These are phyloP conservation scores for Plebejus argus DNA, from an alignment of 2,888 invertebrate species.

Conservation along the genomic window DNA sequence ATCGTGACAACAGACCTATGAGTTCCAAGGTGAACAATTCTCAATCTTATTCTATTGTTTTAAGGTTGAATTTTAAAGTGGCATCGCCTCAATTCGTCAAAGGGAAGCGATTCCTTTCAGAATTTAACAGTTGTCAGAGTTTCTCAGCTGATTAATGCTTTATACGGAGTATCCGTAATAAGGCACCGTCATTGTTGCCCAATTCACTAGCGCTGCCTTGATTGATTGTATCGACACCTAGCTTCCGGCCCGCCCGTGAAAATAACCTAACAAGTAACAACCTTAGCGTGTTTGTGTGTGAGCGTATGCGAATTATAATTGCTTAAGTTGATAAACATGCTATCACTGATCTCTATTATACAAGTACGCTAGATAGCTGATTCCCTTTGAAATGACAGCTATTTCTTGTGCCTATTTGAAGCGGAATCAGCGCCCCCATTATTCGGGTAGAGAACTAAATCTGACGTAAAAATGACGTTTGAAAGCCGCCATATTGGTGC, in stretches of 20 bases:
- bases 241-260: neutral
- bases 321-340: no score
- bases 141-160: conserved; percentile 19
- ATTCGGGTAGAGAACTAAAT: no score
- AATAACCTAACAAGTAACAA: neutral
- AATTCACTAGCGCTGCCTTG: neutral
- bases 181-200: conserved; percentile 14
- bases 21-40: neutral
- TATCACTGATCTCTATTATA: no score
- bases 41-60: neutral
- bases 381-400: no score
- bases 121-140: conserved; percentile 10
- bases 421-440: no score
- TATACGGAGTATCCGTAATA: conserved; percentile 3
- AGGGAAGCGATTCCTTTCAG: conserved; percentile 11
- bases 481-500: no score
- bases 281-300: no score
- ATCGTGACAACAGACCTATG: neutral
- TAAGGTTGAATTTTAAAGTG: neutral
- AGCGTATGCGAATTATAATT: no score
- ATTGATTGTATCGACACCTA: neutral
- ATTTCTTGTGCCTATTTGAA: no score
- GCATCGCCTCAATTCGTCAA: neutral
- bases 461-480: no score
- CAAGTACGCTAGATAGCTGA: no score